Evolutionary conservation across 1,140 invertebrate species (phyloP).

Genomic region (Platorchestia sp.): DNA sequence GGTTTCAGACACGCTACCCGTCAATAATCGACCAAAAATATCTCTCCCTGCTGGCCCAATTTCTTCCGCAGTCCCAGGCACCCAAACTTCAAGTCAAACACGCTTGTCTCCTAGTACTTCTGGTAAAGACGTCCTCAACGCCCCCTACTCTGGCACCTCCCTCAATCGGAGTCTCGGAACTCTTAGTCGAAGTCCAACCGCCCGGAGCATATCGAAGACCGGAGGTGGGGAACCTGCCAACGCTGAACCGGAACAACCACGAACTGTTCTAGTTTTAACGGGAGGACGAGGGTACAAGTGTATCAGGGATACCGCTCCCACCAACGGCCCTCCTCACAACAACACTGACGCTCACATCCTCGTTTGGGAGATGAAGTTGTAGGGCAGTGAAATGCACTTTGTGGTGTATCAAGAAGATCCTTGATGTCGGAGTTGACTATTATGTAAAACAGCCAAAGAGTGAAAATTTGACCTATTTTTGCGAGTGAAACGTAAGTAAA

Average conservation of each 20-base stretch:
- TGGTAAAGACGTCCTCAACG: background rate
- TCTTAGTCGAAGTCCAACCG: background rate
- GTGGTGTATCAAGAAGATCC: background rate
- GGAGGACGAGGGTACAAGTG: constrained; percentile 90
- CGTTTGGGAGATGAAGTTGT: constrained; percentile 92
- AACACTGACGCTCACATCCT: constrained; percentile 87
- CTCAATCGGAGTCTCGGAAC: constrained; percentile 35
- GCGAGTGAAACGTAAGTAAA: background rate
- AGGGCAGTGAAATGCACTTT: background rate
- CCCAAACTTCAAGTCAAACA: background rate
- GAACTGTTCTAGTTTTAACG: constrained; percentile 87
- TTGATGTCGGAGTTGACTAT: background rate
- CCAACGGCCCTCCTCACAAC: constrained; percentile 75
- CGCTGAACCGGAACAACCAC: constrained; percentile 72
- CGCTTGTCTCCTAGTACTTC: background rate
- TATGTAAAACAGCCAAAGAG: background rate
- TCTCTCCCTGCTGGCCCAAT: background rate
- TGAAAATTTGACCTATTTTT: background rate
- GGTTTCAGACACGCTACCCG: constrained; percentile 51
- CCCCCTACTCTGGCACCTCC: background rate
- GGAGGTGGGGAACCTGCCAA: background rate
- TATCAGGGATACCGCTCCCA: constrained; percentile 77
- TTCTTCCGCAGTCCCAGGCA: background rate
- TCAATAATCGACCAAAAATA: constrained; percentile 21
- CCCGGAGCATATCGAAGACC: background rate